Percentiles rank a stretch among this genome's conserved stretches.
phyloP scores from a whole-genome alignment of 1,140 invertebrate species.

The Pogonus chalceus region DNA sequence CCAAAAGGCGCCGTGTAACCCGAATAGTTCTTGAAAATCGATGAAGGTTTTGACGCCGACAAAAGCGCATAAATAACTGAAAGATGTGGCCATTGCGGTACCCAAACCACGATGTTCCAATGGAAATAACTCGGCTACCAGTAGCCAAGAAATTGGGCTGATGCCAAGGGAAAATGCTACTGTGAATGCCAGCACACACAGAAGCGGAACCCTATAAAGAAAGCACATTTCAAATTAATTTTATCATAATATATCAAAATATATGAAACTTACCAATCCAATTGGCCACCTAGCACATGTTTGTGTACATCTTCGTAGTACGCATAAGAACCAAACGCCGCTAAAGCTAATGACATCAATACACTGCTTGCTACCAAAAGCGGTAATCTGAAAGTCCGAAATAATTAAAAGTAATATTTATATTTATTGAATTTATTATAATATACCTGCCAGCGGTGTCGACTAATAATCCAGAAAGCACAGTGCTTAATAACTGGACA shows the following conservation, averaged over 20 bases:
- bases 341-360: conserved; percentile 70
- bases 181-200: conserved; percentile 73
- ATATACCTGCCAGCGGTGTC: conserved; percentile 70
- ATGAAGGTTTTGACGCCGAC: conserved; percentile 81
- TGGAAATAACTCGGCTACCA: conserved; percentile 81
- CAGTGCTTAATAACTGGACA: conserved; percentile 65
- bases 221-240: no score
- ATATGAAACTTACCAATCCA: no score
- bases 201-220: conserved; percentile 73
- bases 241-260: no score
- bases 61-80: conserved; percentile 81
- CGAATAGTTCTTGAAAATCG: conserved; percentile 64
- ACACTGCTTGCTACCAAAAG: conserved; percentile 68
- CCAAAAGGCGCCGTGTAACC: conserved; percentile 77
- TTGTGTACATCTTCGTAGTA: conserved; percentile 53
- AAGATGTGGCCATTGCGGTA: conserved; percentile 70
- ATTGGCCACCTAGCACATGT: conserved; percentile 26
- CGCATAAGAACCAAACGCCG: conserved; percentile 69
- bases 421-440: no score
- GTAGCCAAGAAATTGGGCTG: conserved; percentile 78
- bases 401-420: no score
- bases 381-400: no score
- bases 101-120: conserved; percentile 74
- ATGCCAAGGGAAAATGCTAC: conserved; percentile 79
- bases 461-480: conserved; percentile 67